Conservation (phyloP, 1,140 invertebrate genomes). For the Bombyx mandarina region DNA sequence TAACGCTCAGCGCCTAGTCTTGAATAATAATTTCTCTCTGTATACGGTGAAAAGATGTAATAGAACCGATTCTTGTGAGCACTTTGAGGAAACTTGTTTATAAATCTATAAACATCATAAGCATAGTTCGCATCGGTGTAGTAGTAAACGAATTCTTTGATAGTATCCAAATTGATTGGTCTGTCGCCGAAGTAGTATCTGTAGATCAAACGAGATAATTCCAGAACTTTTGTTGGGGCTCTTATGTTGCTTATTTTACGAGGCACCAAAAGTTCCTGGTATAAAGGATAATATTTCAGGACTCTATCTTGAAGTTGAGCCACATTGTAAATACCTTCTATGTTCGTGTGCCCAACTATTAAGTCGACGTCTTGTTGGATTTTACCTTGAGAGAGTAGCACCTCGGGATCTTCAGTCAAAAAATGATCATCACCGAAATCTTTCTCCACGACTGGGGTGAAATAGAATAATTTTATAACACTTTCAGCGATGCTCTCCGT, state of each 20-base stretch:
- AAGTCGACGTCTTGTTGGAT: slow-evolving; percentile 70
- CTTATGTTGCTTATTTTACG: too few relatives aligned
- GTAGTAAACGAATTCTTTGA: neutral
- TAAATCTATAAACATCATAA: neutral
- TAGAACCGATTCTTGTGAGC: neutral
- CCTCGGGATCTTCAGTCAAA: slow-evolving; percentile 32
- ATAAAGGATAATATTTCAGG: slow-evolving; percentile 9
- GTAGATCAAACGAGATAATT: too few relatives aligned
- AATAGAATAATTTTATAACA: slow-evolving; percentile 29
- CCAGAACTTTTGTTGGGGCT: too few relatives aligned
- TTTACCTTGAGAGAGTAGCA: slow-evolving; percentile 36
- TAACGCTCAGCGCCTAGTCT: neutral
- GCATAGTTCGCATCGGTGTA: neutral
- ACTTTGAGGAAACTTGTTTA: neutral
- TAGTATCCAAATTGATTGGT: neutral
- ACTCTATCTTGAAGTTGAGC: slow-evolving; percentile 2
- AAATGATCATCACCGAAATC: slow-evolving; percentile 38
- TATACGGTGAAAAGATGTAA: neutral
- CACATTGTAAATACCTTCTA: slow-evolving; percentile 57
- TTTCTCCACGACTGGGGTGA: slow-evolving; percentile 50
- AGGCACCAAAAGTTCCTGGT: slow-evolving; percentile 11
- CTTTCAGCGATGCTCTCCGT: slow-evolving; percentile 1
- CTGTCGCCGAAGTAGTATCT: too few relatives aligned
- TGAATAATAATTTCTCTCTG: neutral
- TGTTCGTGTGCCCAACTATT: slow-evolving; percentile 69